Evolutionary conservation across 2,797 vertebrate species (phyloP), one percentile per base, ranked within the genome.

Genomic region (Acanthiza pusilla): DNA sequence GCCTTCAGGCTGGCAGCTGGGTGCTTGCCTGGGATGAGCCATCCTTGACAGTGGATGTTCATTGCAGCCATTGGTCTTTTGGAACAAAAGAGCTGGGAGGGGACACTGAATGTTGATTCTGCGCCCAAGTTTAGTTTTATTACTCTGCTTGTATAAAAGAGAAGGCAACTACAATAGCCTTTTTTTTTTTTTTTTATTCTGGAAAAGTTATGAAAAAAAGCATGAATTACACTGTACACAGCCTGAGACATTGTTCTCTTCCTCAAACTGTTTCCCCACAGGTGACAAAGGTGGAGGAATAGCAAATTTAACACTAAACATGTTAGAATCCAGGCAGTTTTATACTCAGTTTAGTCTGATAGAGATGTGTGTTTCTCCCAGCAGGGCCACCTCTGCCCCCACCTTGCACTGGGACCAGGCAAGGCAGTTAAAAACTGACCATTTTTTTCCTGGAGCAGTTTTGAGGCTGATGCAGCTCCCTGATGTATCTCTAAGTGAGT

Each of bases 221-320:
- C 61, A 88, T 65, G 40, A 77, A 51, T 70, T 32, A 2, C 4
- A 8, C 42, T 63, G 13, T 66, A 43, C 26, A 13, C 3, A 34
- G 32, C 2, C 0, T 30, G 47, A 90, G 12, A 53, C 4, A 0
- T 32, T 43, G 16, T 22, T 89, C 23, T 19, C 58, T 68, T 1
- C 50, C 74, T 50, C 66, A 68, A 88, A 53, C 15, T 19, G 12
- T 38, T 67, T 80, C 55, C 34, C 30, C 16, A 11, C 27, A 54
- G 47, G 7, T n/a, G 32, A 30, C 29, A 40, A 48, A 55, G 45
- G 7, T 18, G 16, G 26, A 55, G 25, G 13, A 76, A 50, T 65
- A 72, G 3, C 34, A 53, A 7, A 45, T 50, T 34, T 43, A 73
- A 34, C 42, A 22, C 16, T 53, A 25, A 53, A 17, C 0, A 0